These are phyloP conservation scores for Bicyclus anynana DNA, from an alignment of 1,140 invertebrate genomes.

Conservation along the genomic window DNA sequence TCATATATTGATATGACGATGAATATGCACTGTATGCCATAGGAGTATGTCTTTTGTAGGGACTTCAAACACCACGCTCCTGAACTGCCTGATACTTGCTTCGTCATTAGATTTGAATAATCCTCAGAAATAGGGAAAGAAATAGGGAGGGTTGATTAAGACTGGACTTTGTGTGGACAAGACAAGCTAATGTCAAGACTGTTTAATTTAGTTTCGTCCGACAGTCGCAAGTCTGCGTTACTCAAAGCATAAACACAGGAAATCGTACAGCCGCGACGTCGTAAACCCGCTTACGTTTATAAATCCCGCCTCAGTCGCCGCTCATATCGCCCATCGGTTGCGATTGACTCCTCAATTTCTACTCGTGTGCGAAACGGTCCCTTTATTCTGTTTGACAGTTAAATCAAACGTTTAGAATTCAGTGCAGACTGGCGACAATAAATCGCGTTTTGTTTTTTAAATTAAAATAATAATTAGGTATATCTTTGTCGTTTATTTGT, in stretches of 20 bases:
- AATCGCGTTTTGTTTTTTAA: not conserved
- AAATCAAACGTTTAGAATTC: not conserved
- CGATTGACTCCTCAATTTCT: conserved; percentile 9
- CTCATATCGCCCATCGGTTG: conserved; percentile 21
- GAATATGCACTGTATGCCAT: no score
- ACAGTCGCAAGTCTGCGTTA: conserved; percentile 15
- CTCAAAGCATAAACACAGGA: conserved; percentile 37
- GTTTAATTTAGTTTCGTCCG: no score
- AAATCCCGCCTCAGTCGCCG: conserved; percentile 30
- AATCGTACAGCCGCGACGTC: conserved; percentile 40
- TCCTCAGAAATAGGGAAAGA: no score
- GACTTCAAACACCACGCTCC: no score
- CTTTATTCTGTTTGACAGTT: not conserved
- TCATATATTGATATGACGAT: no score
- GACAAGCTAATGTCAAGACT: no score
- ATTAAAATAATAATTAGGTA: not conserved
- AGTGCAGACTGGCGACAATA: not conserved
- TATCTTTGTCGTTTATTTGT: not conserved
- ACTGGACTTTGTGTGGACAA: no score
- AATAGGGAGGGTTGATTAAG: no score
- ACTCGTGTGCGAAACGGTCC: not conserved
- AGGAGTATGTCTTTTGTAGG: no score
- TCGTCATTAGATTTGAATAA: no score
- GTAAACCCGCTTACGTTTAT: conserved; percentile 46
- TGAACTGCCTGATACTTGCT: no score